Evolutionary conservation across 2,797 vertebrate genomes (phyloP).

Genomic region (Novumbra hubbsi): DNA sequence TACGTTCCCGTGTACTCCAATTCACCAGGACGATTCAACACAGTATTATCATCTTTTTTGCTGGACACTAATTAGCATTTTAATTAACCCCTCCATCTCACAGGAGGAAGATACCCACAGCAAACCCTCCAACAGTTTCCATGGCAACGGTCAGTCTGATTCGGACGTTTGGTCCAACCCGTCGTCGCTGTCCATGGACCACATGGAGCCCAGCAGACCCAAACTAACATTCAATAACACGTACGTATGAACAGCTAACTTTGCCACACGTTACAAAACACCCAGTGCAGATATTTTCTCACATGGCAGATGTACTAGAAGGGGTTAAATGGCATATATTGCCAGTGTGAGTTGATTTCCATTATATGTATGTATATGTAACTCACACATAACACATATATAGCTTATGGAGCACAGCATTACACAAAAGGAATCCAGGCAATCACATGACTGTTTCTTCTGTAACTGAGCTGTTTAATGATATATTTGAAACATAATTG

Average conservation of each 20-base stretch:
- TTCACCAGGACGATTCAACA: constrained; percentile 12
- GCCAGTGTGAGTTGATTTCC: background rate
- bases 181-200: constrained; percentile 73
- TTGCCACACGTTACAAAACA: background rate
- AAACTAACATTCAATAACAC: constrained; percentile 89
- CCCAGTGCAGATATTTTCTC: background rate
- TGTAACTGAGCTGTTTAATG: background rate
- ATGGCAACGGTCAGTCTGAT: constrained; percentile 85
- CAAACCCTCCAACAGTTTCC: constrained; percentile 75
- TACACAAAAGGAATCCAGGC: background rate
- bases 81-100: constrained; percentile 23
- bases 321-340: background rate
- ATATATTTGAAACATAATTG: background rate
- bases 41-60: constrained; percentile 20
- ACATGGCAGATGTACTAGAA: background rate
- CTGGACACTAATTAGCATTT: constrained; percentile 28
- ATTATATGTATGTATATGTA: background rate
- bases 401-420: background rate
- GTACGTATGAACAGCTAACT: constrained; percentile 69
- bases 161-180: constrained; percentile 83
- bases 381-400: background rate
- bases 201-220: constrained; percentile 81
- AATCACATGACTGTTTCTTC: background rate
- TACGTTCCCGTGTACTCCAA: constrained; percentile 2
- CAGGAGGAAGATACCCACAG: constrained; percentile 83